A percentile compares a stretch with the other conserved stretches of the same genome.
Conservation (phyloP, 2,797 vertebrate species). For the Nyctibius grandis region DNA sequence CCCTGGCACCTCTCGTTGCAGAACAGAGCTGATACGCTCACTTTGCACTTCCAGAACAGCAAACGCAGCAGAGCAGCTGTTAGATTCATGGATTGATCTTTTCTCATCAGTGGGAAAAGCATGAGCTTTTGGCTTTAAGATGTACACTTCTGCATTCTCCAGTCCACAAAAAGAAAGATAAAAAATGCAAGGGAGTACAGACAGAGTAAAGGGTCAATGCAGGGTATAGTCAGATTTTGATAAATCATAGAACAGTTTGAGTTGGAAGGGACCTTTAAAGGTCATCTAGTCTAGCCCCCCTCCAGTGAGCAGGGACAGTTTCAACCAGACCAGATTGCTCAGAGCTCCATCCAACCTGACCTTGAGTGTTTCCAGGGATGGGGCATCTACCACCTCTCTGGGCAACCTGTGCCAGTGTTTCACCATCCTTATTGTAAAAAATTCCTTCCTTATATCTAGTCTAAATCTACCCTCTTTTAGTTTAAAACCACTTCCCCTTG, state of each 20-base stretch:
- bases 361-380: too few relatives aligned
- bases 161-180: background rate
- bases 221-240: background rate
- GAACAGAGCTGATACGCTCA: fast-evolving
- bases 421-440: too few relatives aligned
- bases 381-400: too few relatives aligned
- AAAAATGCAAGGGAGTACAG: background rate
- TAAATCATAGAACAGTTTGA: background rate
- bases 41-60: background rate
- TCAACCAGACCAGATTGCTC: too few relatives aligned
- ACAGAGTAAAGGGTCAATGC: background rate
- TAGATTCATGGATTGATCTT: background rate
- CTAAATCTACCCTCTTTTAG: too few relatives aligned
- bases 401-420: too few relatives aligned
- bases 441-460: too few relatives aligned
- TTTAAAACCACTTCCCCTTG: too few relatives aligned
- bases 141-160: background rate
- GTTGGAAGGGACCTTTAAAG: too few relatives aligned
- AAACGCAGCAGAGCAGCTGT: background rate
- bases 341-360: too few relatives aligned
- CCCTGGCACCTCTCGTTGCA: background rate
- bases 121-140: background rate
- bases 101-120: background rate
- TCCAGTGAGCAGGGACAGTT: too few relatives aligned
- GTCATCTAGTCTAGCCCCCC: too few relatives aligned